Conservation (phyloP, 92 coral and sea anemone genomes). For the Epizoanthus illoricatus region DNA sequence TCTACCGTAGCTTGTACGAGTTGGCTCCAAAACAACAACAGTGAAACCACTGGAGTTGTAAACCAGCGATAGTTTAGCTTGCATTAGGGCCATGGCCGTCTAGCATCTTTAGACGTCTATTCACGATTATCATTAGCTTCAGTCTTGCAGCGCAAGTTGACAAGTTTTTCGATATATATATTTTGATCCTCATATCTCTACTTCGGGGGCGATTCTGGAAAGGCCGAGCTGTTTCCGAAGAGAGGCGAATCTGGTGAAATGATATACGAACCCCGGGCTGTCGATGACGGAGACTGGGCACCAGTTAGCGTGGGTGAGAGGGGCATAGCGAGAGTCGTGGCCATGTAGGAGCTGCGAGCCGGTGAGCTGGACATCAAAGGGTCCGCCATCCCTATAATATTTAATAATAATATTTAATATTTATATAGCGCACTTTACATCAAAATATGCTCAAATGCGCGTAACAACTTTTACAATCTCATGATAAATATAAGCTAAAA, state of each 20-base stretch:
- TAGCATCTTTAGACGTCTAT: too few species aligned
- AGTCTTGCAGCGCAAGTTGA: neutral
- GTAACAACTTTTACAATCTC: too few species aligned
- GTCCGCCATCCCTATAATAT: constrained; percentile 20
- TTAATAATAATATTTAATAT: too few species aligned
- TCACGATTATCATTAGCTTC: too few species aligned
- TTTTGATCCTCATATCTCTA: neutral
- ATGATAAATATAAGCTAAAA: too few species aligned
- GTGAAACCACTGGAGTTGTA: too few species aligned
- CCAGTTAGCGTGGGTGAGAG: constrained; percentile 74
- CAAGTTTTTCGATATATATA: neutral
- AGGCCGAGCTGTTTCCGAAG: constrained; percentile 81
- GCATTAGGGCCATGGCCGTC: too few species aligned
- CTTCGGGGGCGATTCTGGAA: constrained; percentile 60
- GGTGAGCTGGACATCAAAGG: constrained; percentile 41
- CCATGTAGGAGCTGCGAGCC: constrained; percentile 33
- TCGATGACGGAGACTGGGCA: constrained; percentile 85
- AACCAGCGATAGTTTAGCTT: too few species aligned
- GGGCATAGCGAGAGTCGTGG: constrained; percentile 56
- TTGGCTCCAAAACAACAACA: too few species aligned
- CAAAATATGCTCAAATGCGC: too few species aligned
- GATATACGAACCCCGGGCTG: constrained; percentile 82
- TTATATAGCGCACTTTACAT: too few species aligned
- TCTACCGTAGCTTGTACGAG: too few species aligned
- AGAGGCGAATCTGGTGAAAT: constrained; percentile 92